Evolutionary conservation across 2,113 vertebrate genomes (phyloP).

Genomic region (Puntigrus tetrazona): DNA sequence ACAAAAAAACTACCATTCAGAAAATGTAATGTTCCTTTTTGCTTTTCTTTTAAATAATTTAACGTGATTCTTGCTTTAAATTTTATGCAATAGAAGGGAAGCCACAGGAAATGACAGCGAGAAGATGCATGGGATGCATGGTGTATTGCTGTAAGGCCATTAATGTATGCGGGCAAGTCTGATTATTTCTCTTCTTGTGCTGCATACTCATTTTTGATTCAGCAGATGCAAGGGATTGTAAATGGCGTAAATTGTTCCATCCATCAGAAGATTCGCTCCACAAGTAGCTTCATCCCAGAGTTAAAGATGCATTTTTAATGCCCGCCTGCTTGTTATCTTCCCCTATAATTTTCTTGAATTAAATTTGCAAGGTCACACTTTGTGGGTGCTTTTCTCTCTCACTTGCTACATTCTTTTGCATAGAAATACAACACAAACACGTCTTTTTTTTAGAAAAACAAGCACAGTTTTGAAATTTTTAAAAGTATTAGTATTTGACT

Average conservation of each 20-base stretch:
- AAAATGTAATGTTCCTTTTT: neutral
- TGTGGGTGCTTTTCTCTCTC: neutral
- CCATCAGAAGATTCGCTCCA: slow-evolving; percentile 51
- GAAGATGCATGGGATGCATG: neutral
- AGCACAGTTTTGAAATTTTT: neutral
- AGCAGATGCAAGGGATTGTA: slow-evolving; percentile 11
- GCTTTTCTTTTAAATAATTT: neutral
- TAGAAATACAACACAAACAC: neutral
- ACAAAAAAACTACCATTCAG: neutral
- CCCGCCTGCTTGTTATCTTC: slow-evolving; percentile 35
- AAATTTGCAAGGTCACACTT: slow-evolving; percentile 39
- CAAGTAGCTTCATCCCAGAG: slow-evolving; percentile 49
- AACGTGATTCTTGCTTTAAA: neutral
- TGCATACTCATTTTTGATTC: slow-evolving; percentile 34
- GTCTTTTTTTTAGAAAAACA: neutral
- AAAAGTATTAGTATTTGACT: neutral
- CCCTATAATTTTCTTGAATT: slow-evolving; percentile 46
- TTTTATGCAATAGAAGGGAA: neutral
- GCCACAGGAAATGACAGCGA: neutral
- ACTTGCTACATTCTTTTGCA: neutral
- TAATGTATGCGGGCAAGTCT: slow-evolving; percentile 15
- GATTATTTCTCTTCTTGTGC: slow-evolving; percentile 13
- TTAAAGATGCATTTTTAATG: slow-evolving; percentile 56
- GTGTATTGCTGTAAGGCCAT: neutral
- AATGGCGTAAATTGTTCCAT: slow-evolving; percentile 50